Evolutionary conservation across 2,797 vertebrate genomes (phyloP).

Genomic region (Gambusia yucatana): DNA sequence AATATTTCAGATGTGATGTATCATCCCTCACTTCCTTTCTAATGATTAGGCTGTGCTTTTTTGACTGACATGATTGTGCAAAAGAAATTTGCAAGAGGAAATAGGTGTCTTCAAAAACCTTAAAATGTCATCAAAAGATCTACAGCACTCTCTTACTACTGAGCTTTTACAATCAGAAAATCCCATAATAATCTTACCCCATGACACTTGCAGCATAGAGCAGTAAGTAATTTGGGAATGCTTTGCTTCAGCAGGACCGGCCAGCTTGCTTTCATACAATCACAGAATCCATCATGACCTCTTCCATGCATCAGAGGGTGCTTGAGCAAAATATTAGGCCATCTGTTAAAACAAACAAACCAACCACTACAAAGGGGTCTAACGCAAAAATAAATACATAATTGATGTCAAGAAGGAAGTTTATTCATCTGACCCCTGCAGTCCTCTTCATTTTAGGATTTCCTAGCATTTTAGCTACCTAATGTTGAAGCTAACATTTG

Average conservation of each 20-base stretch:
- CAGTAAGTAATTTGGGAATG: background rate
- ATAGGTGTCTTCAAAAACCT: background rate
- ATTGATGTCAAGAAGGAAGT: background rate
- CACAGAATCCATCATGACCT: background rate
- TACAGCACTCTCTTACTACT: background rate
- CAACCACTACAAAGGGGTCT: background rate
- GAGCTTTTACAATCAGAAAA: background rate
- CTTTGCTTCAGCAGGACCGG: background rate
- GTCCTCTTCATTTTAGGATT: background rate
- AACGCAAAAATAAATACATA: background rate
- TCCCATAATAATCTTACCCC: no score
- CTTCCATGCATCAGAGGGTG: background rate
- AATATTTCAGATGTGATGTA: background rate
- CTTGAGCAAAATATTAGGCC: background rate
- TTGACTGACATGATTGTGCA: conserved; percentile 72
- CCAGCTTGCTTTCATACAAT: background rate
- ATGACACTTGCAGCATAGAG: background rate
- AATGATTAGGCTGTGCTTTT: conserved; percentile 66
- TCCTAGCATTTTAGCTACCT: background rate
- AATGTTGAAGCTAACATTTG: background rate
- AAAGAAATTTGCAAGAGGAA: background rate
- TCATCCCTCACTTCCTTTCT: background rate
- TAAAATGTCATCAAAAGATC: background rate
- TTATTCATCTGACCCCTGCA: background rate
- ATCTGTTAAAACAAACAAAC: background rate